Base-by-base conservation (phyloP, 2,888 invertebrate species). In the Osmoderma eremita region DNA sequence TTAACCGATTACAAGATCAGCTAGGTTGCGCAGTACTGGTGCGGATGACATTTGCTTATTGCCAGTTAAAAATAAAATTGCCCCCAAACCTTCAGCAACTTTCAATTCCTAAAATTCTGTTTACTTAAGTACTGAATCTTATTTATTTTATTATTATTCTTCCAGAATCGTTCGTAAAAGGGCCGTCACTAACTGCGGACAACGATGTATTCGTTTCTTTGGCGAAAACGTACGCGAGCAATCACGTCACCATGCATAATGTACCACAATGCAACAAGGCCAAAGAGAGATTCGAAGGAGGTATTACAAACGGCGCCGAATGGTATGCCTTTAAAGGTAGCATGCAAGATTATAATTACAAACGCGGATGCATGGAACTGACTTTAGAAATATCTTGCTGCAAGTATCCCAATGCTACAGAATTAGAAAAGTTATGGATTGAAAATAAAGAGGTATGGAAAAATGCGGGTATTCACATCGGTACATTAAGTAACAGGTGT, bases 311-410 rank as follows among this genome's bases (percentile, higher is more conserved):
- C 78, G 90, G 90, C 10, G 90, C 90, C 1, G 83, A 83, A 15
- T 88, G 88, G 88, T 88, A 88, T 76, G 81, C 84, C 0, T 79
- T 88, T 73, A 22, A 53, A 78, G 88, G 88, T 62, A 80, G 81
- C 24, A 90, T 90, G 89, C 89, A 89, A 78, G 90, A 90, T 78
- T 90, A 88, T 78, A 89, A 89, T 78, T 90, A 90, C 76, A 82
- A 83, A 78, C 86, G 85, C 71, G 89, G 89, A 3, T 88, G 88
- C 72, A 87, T 90, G 87, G 90, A 90, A 77, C 77, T 90, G 2
- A 89, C 89, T 0, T 76, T 90, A 45, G 90, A 90, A 77, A 82
- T 90, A 65, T 87, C 88, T 0, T 90, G 90, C 78, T 90, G 90
- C 77, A 90, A 90, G 80, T 89, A 86, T 76, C 90, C 90, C 0